Percentiles rank a stretch among this genome's conserved stretches.
Evolutionary conservation across 2,113 vertebrate genomes (phyloP).

Genomic region (Pelecanoides urinatrix): DNA sequence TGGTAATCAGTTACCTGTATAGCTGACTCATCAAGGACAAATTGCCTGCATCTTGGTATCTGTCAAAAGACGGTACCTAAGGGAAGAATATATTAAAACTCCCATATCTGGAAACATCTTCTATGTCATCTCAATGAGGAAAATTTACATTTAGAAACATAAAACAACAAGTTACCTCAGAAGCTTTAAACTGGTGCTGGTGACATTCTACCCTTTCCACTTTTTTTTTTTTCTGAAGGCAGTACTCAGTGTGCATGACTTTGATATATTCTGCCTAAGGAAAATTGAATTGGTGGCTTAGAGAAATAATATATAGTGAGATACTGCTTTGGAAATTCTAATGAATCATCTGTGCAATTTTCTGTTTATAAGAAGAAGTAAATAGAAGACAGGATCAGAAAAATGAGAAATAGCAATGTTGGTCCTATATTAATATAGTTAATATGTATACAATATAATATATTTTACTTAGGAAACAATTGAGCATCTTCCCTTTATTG

Average conservation of each 20-base stretch:
- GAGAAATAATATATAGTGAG: not conserved
- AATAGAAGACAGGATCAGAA: not conserved
- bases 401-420: not conserved
- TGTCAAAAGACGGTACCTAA: not conserved
- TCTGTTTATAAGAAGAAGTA: not conserved
- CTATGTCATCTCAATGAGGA: not conserved
- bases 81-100: not conserved
- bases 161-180: not conserved
- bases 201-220: not conserved
- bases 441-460: not conserved
- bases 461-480: not conserved
- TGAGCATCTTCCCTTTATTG: not conserved
- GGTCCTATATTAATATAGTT: not conserved
- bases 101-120: not conserved
- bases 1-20: not conserved
- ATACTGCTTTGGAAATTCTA: not conserved
- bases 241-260: not conserved
- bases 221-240: not conserved
- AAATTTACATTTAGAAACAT: not conserved
- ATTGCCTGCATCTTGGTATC: not conserved
- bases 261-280: not conserved
- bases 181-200: not conserved
- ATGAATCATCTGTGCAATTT: not conserved
- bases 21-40: constrained; percentile 8
- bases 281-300: not conserved